Conservation (phyloP, 1,140 invertebrate genomes). For the Nasonia longicornis region DNA sequence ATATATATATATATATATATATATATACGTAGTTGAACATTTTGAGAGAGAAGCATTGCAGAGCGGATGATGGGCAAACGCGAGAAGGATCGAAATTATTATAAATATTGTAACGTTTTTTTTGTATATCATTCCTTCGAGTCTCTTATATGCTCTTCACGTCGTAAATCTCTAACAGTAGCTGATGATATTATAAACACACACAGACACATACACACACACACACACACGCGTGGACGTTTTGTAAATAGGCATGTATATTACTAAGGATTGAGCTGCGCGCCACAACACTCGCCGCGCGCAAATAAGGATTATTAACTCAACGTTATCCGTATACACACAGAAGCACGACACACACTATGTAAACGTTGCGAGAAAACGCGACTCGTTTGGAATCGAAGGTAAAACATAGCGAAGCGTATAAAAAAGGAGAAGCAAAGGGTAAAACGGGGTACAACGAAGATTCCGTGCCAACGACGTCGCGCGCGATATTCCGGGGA, state of each 20-base stretch:
- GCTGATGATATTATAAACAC: not conserved
- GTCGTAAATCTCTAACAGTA: not conserved
- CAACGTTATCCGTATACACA: not conserved
- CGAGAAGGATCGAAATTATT: too few relatives aligned
- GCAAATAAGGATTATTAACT: not conserved
- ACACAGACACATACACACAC: not conserved
- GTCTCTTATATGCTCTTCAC: not conserved
- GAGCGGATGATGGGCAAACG: too few relatives aligned
- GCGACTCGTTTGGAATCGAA: not conserved
- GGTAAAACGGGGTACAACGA: not conserved
- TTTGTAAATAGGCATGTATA: slow-evolving; percentile 18
- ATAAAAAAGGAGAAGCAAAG: not conserved
- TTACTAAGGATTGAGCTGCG: not conserved
- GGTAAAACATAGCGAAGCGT: not conserved
- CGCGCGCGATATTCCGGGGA: too few relatives aligned
- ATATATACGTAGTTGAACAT: not conserved
- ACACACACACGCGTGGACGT: not conserved
- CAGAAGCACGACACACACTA: not conserved
- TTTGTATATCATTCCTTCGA: slow-evolving; percentile 1
- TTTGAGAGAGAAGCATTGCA: not conserved
- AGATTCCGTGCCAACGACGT: not conserved
- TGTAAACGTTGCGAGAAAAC: not conserved
- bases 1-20: not conserved
- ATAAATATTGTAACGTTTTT: not conserved
- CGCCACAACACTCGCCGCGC: not conserved